A percentile compares a stretch with the other conserved stretches of the same genome.
Evolutionary conservation across 2,113 vertebrate species (phyloP).

Genomic region (Pachycephala philippinensis): DNA sequence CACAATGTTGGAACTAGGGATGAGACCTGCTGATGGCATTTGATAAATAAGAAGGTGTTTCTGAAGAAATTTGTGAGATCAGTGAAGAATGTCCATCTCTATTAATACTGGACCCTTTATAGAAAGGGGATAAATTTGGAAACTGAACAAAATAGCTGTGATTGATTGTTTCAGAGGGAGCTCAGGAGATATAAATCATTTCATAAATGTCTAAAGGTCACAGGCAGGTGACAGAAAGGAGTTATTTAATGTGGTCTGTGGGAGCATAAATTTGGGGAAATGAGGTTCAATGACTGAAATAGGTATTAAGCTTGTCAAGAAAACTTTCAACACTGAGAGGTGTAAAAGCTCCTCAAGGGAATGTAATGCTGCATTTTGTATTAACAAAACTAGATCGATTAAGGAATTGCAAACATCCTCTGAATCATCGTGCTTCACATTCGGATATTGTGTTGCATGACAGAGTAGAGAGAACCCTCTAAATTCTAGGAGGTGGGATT

Average conservation of each 20-base stretch:
- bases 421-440: not conserved
- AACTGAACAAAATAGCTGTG: not conserved
- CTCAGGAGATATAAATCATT: not conserved
- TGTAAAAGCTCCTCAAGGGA: not conserved
- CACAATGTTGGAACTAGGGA: not conserved
- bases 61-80: not conserved
- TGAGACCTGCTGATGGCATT: not conserved
- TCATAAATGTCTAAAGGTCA: not conserved
- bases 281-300: not conserved
- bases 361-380: not conserved
- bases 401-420: not conserved
- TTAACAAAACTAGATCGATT: not conserved
- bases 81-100: not conserved
- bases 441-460: not conserved
- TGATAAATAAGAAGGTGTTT: not conserved
- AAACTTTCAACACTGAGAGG: not conserved
- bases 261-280: not conserved
- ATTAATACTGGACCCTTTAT: not conserved
- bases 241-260: not conserved
- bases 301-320: not conserved
- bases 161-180: not conserved
- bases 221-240: not conserved
- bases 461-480: not conserved
- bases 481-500: not conserved
- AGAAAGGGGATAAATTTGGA: not conserved